Percentiles rank a stretch among this genome's conserved stretches.
Conservation (phyloP, 2,888 invertebrate genomes). For the Thymelicus acteon region DNA sequence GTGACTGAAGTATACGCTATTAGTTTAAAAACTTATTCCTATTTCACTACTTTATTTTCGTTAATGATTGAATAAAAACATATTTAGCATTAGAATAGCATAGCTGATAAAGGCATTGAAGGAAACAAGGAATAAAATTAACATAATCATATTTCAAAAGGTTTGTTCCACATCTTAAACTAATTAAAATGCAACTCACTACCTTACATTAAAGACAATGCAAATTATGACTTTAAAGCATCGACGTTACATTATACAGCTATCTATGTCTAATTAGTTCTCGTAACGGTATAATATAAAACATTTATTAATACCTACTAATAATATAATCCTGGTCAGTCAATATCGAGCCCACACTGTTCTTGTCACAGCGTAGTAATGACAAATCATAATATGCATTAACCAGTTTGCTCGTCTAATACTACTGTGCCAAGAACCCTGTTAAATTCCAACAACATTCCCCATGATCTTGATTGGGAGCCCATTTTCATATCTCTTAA, state of each 20-base stretch:
- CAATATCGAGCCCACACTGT: conserved; percentile 66
- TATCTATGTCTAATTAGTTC: conserved; percentile 69
- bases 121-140: conserved; percentile 3
- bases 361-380: conserved; percentile 59
- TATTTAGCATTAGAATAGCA: neutral
- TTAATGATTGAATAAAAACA: conserved; percentile 22
- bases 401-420: conserved; percentile 12
- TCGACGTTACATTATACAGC: conserved; percentile 63
- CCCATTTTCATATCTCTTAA: conserved; percentile 38
- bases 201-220: conserved; percentile 51
- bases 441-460: conserved; percentile 52
- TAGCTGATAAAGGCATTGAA: conserved; percentile 11
- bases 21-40: conserved; percentile 15
- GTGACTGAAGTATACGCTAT: conserved; percentile 16
- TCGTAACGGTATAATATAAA: conserved; percentile 67
- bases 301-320: conserved; percentile 64
- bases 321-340: conserved; percentile 69
- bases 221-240: conserved; percentile 64
- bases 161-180: conserved; percentile 22
- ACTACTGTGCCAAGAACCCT: conserved; percentile 68
- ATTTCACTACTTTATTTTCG: conserved; percentile 13
- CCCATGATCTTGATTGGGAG: conserved; percentile 41
- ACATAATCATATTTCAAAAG: conserved; percentile 7
- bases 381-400: neutral
- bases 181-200: conserved; percentile 46